Evolutionary conservation across 2,113 vertebrate genomes (phyloP).

Genomic region (Chauna torquata): DNA sequence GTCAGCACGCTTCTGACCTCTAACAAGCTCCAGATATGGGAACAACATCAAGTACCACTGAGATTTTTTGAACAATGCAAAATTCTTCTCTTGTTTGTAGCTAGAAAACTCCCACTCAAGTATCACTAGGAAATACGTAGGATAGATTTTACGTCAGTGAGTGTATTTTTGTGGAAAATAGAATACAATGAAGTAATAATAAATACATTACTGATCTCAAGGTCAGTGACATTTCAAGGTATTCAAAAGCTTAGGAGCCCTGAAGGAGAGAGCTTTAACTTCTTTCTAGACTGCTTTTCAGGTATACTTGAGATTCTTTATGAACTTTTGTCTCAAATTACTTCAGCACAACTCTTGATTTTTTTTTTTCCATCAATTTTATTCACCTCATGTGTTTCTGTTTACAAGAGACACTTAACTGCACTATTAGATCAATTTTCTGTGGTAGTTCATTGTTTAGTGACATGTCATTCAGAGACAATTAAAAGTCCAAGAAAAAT

Average conservation of each 20-base stretch:
- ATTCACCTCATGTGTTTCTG: neutral
- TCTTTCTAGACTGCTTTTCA: neutral
- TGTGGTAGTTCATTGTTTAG: neutral
- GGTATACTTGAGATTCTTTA: neutral
- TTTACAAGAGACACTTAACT: neutral
- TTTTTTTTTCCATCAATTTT: neutral
- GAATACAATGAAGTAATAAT: neutral
- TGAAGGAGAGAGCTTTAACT: neutral
- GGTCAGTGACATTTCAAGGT: neutral
- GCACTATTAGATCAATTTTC: neutral
- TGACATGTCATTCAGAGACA: neutral
- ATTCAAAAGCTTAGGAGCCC: neutral
- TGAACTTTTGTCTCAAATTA: neutral
- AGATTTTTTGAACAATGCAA: neutral
- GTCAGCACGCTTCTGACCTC: neutral
- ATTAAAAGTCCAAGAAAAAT: neutral
- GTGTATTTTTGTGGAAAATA: neutral
- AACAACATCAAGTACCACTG: fast-evolving
- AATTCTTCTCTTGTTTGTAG: neutral
- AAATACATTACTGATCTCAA: neutral
- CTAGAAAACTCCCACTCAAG: neutral
- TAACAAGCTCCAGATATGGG: neutral
- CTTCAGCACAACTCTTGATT: neutral
- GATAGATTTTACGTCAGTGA: neutral
- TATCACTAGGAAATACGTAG: neutral